Percentiles rank a stretch among this genome's conserved stretches.
Evolutionary conservation across 92 coral and sea anemone genomes (phyloP).

Genomic region (Pocillopora meandrina): DNA sequence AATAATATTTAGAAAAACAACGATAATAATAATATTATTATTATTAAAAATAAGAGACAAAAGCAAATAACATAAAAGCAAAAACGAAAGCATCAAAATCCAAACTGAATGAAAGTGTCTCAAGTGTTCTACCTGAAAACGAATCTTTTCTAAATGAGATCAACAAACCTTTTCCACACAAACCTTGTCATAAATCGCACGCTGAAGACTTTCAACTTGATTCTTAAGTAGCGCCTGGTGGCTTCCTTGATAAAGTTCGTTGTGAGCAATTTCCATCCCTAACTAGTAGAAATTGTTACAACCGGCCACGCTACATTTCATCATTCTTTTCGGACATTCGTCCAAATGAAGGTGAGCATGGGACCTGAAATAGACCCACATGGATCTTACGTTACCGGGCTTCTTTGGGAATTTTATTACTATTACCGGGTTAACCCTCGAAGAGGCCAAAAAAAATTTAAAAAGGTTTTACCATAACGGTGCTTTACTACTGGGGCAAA

Average conservation of each 20-base stretch:
- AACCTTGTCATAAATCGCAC: background rate
- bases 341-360: constrained; percentile 6
- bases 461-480: background rate
- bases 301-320: background rate
- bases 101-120: no score
- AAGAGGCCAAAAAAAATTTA: background rate
- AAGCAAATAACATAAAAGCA: no score
- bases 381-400: background rate
- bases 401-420: background rate
- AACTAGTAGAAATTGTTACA: background rate
- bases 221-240: background rate
- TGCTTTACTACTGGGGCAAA: background rate
- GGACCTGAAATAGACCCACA: constrained; percentile 15
- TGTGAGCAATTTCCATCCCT: background rate
- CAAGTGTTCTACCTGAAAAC: no score
- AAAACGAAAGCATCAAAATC: no score
- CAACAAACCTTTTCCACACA: background rate
- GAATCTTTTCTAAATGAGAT: no score
- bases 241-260: background rate
- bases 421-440: background rate
- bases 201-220: background rate
- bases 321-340: background rate
- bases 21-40: no score
- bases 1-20: no score
- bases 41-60: no score